These are phyloP conservation scores for Lymantria monacha DNA, from an alignment of 2,888 invertebrate species.

Conservation along the genomic window DNA sequence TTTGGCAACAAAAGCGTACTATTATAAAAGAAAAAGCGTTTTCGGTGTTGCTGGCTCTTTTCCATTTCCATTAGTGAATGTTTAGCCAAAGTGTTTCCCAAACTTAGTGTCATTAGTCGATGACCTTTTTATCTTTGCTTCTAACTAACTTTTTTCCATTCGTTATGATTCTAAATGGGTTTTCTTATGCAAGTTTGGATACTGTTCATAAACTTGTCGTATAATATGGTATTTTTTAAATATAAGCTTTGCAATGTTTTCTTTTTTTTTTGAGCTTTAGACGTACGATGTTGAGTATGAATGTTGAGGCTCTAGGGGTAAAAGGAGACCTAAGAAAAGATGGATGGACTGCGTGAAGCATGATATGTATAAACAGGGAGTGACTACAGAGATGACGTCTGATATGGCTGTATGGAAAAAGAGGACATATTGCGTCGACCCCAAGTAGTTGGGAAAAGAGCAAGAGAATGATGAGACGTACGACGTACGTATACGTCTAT, in stretches of 20 bases:
- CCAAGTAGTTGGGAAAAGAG: too few species aligned
- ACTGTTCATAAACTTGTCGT: slow-evolving; percentile 9
- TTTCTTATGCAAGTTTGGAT: slow-evolving; percentile 53
- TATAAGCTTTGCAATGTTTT: background rate
- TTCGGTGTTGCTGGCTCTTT: slow-evolving; percentile 65
- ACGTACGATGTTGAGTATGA: too few species aligned
- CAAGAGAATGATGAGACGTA: too few species aligned
- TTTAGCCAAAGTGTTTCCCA: slow-evolving; percentile 80
- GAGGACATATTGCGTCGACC: too few species aligned
- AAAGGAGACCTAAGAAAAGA: too few species aligned
- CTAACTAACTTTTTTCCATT: slow-evolving; percentile 66
- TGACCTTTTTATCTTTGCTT: slow-evolving; percentile 72
- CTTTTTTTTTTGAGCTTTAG: background rate
- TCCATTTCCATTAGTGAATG: slow-evolving; percentile 81
- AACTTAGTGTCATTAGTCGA: slow-evolving; percentile 74
- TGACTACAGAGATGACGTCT: too few species aligned
- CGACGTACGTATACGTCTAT: too few species aligned
- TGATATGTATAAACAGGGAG: too few species aligned
- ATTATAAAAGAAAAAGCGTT: slow-evolving; percentile 63
- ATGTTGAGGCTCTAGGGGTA: too few species aligned
- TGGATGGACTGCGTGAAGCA: too few species aligned
- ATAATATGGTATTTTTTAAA: background rate
- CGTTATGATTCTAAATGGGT: slow-evolving; percentile 57
- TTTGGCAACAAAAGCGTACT: slow-evolving; percentile 62
- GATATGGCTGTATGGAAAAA: too few species aligned